These are phyloP conservation scores for Pterostichus madidus DNA, from an alignment of 2,888 invertebrate genomes.

Conservation along the genomic window DNA sequence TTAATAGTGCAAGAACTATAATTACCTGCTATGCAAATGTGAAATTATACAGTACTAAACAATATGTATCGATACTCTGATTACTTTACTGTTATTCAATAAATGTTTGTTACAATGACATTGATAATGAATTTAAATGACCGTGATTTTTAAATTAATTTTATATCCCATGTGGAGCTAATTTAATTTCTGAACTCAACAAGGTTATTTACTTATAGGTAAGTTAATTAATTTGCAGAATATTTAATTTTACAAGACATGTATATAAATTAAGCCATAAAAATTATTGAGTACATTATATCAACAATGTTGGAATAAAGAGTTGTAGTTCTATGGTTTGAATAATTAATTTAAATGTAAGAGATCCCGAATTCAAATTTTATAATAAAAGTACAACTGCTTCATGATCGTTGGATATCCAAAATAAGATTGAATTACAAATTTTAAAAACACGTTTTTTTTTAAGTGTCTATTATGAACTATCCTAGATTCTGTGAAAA, in stretches of 20 bases:
- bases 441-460: too few species aligned
- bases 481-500: too few species aligned
- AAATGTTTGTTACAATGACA: slow-evolving; percentile 34
- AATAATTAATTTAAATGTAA: too few species aligned
- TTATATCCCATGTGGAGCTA: slow-evolving; percentile 3
- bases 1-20: too few species aligned
- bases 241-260: slow-evolving; percentile 1
- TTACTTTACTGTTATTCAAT: not conserved
- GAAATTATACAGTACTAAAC: not conserved
- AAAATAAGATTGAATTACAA: too few species aligned
- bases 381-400: too few species aligned
- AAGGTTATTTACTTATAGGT: slow-evolving; percentile 17
- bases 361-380: too few species aligned
- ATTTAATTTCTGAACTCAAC: slow-evolving; percentile 30
- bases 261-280: not conserved
- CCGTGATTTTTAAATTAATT: slow-evolving; percentile 52
- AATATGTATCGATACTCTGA: not conserved
- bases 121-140: slow-evolving; percentile 51
- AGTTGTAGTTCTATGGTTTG: too few species aligned
- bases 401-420: too few species aligned
- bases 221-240: slow-evolving; percentile 16
- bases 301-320: too few species aligned
- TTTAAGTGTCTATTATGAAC: too few species aligned
- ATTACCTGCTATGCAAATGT: not conserved
- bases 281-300: not conserved